Conservation (phyloP, 2,797 vertebrate genomes). For the Schizopygopsis malacanthus region DNA sequence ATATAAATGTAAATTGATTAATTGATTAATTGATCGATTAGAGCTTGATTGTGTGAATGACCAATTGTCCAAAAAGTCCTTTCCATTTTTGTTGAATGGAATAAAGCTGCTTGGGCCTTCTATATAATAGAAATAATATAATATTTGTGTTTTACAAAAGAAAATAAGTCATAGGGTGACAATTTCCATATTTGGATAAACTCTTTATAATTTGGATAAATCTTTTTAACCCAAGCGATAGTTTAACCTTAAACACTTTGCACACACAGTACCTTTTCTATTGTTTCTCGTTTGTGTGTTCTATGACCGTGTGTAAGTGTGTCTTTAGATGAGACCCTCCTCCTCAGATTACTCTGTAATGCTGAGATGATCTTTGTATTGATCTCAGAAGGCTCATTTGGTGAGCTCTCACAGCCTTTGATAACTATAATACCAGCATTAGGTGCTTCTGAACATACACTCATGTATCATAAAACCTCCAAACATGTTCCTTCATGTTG, state of each 20-base stretch:
- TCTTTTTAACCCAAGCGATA: neutral
- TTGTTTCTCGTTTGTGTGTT: slow-evolving; percentile 5
- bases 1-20: neutral
- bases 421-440: slow-evolving; percentile 49
- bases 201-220: too few relatives aligned
- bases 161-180: neutral
- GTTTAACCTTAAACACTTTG: neutral
- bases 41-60: neutral
- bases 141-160: neutral
- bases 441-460: slow-evolving; percentile 44
- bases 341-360: slow-evolving; percentile 25
- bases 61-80: neutral
- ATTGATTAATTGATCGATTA: too few relatives aligned
- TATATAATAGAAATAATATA: neutral
- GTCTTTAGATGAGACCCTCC: slow-evolving; percentile 24
- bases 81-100: neutral
- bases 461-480: slow-evolving; percentile 39
- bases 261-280: neutral
- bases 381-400: slow-evolving; percentile 44
- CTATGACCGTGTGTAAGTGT: slow-evolving; percentile 22
- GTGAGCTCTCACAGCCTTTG: slow-evolving; percentile 30
- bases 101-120: neutral
- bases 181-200: neutral
- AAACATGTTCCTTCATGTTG: slow-evolving; percentile 45
- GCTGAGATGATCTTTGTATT: slow-evolving; percentile 49